Conservation (phyloP, 1,140 invertebrate species). For the Acyrthosiphon pisum region DNA sequence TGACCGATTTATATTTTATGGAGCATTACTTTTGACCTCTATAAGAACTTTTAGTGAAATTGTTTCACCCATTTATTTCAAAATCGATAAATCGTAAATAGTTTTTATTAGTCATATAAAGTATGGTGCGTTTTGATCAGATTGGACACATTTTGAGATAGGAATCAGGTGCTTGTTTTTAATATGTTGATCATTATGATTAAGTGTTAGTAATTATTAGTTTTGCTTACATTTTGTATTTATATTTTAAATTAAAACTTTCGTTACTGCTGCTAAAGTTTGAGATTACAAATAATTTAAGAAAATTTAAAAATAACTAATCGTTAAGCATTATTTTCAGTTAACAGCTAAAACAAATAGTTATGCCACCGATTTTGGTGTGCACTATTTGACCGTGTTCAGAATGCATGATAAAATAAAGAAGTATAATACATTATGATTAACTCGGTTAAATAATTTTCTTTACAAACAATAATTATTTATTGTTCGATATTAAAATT, state of each 20-base stretch:
- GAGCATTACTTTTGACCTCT: neutral
- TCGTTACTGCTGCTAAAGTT: neutral
- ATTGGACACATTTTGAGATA: neutral
- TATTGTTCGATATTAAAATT: too few relatives aligned
- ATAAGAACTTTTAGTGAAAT: neutral
- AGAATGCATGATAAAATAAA: neutral
- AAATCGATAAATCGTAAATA: constrained; percentile 32
- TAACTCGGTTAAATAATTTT: neutral
- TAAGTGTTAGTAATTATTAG: neutral
- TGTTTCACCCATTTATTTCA: neutral
- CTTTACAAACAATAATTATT: neutral
- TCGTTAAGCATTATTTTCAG: neutral
- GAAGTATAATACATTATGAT: neutral
- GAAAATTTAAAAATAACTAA: neutral
- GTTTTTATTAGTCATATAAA: neutral
- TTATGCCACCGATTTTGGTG: neutral
- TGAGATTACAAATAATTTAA: neutral
- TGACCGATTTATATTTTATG: constrained; percentile 14
- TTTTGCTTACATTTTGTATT: neutral
- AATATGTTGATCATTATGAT: neutral
- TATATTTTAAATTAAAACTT: neutral
- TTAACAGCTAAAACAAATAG: neutral
- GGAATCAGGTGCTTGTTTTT: neutral
- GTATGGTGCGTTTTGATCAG: neutral
- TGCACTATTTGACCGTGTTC: neutral